Base-by-base conservation (phyloP, 2,797 vertebrate genomes). In the Poeciliopsis paucimaculata region DNA sequence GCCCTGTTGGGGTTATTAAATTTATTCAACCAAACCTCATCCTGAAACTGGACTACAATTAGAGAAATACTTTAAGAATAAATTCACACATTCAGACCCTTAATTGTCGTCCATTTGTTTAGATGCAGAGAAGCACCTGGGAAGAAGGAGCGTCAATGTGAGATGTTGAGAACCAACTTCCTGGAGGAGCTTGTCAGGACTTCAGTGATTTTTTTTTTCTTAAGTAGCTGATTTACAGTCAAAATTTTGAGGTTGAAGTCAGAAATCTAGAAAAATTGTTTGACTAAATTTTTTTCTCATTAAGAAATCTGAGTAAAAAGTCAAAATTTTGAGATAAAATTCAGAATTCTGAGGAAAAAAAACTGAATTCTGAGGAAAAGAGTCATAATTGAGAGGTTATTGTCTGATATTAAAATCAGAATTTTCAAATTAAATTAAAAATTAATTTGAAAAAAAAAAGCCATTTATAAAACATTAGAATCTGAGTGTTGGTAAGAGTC, bases 41-140 rank as follows among this genome's bases (percentile, higher is more conserved):
- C 77, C 74, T 81, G 46, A 87, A 73, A 77, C 73, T 51, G 47
- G 51, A n/a, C 75, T 76, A 20, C 66, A 73, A 73, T 47, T 47
- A 74, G 51, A 53, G 13, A 34, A 4, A 64, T 10, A 28, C 34
- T 64, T 31, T 13, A 2, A 60, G 26, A n/a, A 60, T 60, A 31
- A 60, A 31, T 31, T 60, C 57, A 31, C 26, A 55, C 23, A n/a
- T n/a, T 26, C 51, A 55, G 26, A 55, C 28, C 4, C 3, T 13
- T 31, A 60, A 31, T 31, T 28, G 28, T 28, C 0, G n/a, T 57
- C 10, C 23, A 13, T 57, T 57, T 57, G 20, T n/a, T 55, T 31
- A 16, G 57, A 13, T 16, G 28, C 57, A 60, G 28, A 60, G 6
- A 13, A 5, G 10, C n/a, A 31, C 57, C 57, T 16, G n/a, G 11